phyloP scores from a whole-genome alignment of 2,797 vertebrate genomes.

The Ambastaia sidthimunki region DNA sequence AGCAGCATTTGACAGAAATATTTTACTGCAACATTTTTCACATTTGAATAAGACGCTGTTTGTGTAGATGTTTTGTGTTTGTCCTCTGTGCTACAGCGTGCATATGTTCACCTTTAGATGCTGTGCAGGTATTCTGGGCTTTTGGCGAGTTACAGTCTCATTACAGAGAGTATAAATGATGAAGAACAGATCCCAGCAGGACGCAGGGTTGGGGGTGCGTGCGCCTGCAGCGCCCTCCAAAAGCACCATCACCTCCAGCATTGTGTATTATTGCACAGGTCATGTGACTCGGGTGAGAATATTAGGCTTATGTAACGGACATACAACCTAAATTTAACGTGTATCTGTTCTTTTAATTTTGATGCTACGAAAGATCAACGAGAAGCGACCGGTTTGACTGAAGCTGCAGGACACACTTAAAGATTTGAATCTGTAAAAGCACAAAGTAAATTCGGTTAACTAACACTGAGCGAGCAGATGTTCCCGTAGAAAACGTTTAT shows the following conservation, averaged over 20 bases:
- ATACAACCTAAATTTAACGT: neutral
- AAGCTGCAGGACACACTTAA: neutral
- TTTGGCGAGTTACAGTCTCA: constrained; percentile 49
- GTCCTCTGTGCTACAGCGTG: neutral
- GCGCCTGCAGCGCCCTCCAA: constrained; percentile 20
- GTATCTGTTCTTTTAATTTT: neutral
- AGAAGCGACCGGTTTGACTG: neutral
- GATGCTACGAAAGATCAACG: neutral
- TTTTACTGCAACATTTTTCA: no score
- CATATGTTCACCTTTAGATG: constrained; percentile 35
- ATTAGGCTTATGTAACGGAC: constrained; percentile 6
- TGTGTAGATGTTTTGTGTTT: neutral
- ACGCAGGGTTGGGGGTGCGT: constrained; percentile 16
- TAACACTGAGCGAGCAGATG: neutral
- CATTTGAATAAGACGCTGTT: no score
- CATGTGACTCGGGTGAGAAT: neutral
- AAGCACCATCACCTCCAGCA: constrained; percentile 39
- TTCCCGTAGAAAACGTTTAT: neutral
- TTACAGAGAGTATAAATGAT: constrained; percentile 25
- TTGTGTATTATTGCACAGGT: constrained; percentile 22
- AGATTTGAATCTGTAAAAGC: neutral
- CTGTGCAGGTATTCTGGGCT: constrained; percentile 54
- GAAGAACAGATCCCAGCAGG: constrained; percentile 32
- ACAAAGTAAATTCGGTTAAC: neutral
- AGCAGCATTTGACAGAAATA: no score